Percentiles rank a stretch among this genome's conserved stretches.
These are phyloP conservation scores for Frieseomelitta varia DNA, from an alignment of 1,140 invertebrate species.

Conservation along the genomic window DNA sequence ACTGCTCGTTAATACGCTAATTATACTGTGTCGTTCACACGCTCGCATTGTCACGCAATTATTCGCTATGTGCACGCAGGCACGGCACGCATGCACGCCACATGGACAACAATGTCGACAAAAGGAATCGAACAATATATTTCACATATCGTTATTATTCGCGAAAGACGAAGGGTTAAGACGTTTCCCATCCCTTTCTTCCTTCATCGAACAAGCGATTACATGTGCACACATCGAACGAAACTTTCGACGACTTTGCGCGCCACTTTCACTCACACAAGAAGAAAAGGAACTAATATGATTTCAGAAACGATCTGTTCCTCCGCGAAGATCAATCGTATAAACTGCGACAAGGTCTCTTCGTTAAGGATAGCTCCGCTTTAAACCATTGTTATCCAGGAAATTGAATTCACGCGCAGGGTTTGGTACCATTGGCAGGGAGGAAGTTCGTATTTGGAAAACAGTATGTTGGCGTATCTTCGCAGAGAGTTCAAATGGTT, in stretches of 20 bases:
- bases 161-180: not conserved
- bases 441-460: not conserved
- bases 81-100: constrained; percentile 2
- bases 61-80: constrained; percentile 1
- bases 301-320: constrained; percentile 34
- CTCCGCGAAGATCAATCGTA: not conserved
- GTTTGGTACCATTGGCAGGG: not conserved
- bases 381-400: not conserved
- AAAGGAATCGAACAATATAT: constrained; percentile 5
- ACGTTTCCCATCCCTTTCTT: too few relatives aligned
- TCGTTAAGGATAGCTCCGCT: not conserved
- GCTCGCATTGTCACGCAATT: constrained; percentile 38
- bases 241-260: constrained; percentile 4
- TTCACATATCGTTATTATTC: not conserved
- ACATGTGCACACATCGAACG: not conserved
- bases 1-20: constrained; percentile 61
- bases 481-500: constrained; percentile 7
- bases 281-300: constrained; percentile 58
- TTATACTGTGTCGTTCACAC: constrained; percentile 52
- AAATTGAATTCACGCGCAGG: not conserved
- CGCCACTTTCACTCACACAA: constrained; percentile 9
- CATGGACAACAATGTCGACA: constrained; percentile 12
- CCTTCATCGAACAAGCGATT: too few relatives aligned
- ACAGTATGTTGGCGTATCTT: not conserved
- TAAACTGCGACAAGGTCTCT: not conserved